Conservation (phyloP, 2,797 vertebrate genomes). For the Scleropages formosus region DNA sequence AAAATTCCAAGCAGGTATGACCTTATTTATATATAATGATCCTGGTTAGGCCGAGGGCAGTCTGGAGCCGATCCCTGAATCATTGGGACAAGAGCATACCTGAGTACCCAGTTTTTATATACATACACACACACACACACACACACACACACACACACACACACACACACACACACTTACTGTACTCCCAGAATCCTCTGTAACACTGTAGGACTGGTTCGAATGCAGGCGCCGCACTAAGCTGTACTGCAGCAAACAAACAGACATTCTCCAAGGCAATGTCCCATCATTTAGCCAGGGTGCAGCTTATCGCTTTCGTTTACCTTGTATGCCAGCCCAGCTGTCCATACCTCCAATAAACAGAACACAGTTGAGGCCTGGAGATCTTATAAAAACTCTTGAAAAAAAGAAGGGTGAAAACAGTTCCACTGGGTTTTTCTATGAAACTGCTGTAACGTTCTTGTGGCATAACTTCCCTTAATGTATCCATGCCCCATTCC, state of each 20-base stretch:
- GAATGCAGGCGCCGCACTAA: constrained; percentile 40
- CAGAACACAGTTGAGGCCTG: constrained; percentile 12
- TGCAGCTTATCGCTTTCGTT: constrained; percentile 57
- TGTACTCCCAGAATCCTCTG: too few species aligned
- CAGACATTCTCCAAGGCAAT: constrained; percentile 41
- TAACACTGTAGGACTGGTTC: too few species aligned
- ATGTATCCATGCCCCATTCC: background rate
- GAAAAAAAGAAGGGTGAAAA: constrained; percentile 36
- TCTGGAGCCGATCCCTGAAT: too few species aligned
- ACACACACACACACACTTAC: too few species aligned
- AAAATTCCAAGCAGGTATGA: background rate
- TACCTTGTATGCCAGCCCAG: constrained; percentile 50
- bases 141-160: too few species aligned
- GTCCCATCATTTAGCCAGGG: constrained; percentile 39
- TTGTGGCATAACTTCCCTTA: background rate
- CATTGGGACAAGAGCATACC: too few species aligned
- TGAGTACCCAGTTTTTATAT: too few species aligned
- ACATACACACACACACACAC: too few species aligned
- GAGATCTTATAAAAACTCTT: constrained; percentile 6
- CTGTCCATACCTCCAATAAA: constrained; percentile 38
- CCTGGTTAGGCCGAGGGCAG: too few species aligned
- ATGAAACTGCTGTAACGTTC: constrained; percentile 28
- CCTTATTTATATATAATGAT: too few species aligned
- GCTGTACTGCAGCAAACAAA: constrained; percentile 35
- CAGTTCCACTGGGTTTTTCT: constrained; percentile 34